phyloP scores from a whole-genome alignment of 2,797 vertebrate species.

The Masticophis lateralis region DNA sequence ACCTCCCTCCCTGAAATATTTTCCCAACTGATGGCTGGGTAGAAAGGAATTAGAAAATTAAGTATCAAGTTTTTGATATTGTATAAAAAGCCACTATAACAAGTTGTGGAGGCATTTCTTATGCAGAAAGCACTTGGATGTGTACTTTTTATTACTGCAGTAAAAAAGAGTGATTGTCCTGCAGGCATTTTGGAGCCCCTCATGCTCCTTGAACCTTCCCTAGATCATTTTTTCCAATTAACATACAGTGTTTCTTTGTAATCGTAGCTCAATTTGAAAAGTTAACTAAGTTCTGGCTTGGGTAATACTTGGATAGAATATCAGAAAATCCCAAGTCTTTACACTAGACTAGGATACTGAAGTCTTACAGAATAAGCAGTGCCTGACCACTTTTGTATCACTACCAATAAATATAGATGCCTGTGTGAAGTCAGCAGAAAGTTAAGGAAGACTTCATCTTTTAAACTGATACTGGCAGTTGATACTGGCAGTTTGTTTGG shows the following conservation, averaged over 20 bases:
- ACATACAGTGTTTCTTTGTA: neutral
- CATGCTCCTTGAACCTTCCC: too few relatives aligned
- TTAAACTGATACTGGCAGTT: neutral
- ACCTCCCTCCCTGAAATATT: neutral
- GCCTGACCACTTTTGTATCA: neutral
- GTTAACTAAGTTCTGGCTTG: neutral
- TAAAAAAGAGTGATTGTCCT: too few relatives aligned
- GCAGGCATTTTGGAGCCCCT: too few relatives aligned
- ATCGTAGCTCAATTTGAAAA: neutral
- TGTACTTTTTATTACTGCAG: too few relatives aligned
- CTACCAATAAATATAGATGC: neutral
- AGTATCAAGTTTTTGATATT: too few relatives aligned
- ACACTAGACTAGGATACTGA: neutral
- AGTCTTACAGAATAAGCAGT: neutral
- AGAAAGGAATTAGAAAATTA: too few relatives aligned
- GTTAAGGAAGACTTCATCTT: neutral
- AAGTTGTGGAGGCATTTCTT: too few relatives aligned
- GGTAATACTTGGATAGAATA: neutral
- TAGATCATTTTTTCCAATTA: too few relatives aligned
- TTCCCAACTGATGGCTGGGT: neutral
- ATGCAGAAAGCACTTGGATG: too few relatives aligned
- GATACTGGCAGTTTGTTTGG: neutral
- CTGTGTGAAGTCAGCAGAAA: neutral
- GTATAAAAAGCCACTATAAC: too few relatives aligned
- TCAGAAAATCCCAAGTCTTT: neutral